Conservation (phyloP, 92 coral and sea anemone genomes). For the Pocillopora meandrina region DNA sequence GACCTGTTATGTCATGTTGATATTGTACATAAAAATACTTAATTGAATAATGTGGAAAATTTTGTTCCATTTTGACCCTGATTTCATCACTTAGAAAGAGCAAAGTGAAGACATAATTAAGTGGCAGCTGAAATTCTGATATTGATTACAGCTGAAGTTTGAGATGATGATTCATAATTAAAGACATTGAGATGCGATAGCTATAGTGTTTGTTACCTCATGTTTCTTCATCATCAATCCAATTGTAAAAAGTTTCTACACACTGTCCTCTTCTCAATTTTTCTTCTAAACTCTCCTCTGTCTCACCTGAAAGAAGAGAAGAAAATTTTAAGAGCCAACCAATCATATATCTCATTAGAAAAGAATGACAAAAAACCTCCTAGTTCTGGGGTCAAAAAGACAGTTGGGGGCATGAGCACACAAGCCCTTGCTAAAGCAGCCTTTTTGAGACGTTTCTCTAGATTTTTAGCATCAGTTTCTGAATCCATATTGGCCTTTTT, state of each 20-base stretch:
- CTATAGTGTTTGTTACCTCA: background rate
- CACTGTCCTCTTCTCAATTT: background rate
- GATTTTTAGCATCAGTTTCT: conserved; percentile 14
- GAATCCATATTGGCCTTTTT: background rate
- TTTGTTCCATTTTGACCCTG: background rate
- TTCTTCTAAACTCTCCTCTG: conserved; percentile 6
- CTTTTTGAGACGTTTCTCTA: background rate
- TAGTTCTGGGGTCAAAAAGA: too few relatives aligned
- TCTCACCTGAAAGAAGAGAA: background rate
- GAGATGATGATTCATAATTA: background rate
- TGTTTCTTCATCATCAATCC: background rate
- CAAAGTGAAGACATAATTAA: background rate
- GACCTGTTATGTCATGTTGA: background rate
- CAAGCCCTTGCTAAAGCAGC: too few relatives aligned
- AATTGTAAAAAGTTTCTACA: background rate
- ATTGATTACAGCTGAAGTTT: background rate
- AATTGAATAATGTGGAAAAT: background rate
- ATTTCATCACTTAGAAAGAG: background rate
- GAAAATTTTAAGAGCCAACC: background rate
- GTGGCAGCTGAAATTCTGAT: background rate
- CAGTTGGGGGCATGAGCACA: too few relatives aligned
- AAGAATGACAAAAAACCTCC: conserved; percentile 3
- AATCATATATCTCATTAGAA: background rate
- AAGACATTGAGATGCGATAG: background rate
- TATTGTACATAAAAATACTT: background rate